A percentile compares a stretch with the other conserved stretches of the same genome.
Evolutionary conservation across 2,888 invertebrate species (phyloP).

Genomic region (Mesorhabditis sp.): DNA sequence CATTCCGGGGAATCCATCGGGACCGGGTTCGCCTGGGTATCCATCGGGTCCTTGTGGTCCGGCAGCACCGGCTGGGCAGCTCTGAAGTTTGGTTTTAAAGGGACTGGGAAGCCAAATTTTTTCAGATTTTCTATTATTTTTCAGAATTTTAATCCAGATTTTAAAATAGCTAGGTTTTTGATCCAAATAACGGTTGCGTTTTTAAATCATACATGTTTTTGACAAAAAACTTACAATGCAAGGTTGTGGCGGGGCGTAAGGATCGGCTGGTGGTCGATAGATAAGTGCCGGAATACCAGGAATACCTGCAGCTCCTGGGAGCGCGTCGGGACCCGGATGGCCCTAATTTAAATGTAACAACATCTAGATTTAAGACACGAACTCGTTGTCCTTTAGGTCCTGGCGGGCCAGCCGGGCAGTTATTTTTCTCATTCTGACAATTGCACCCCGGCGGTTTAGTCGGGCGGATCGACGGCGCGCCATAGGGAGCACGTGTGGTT

Average conservation of each 20-base stretch:
- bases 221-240: background rate
- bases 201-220: background rate
- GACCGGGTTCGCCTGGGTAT: background rate
- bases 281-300: background rate
- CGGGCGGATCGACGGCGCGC: slow-evolving; percentile 3
- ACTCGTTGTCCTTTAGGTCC: background rate
- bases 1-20: background rate
- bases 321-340: background rate
- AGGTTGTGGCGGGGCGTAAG: background rate
- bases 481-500: background rate
- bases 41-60: background rate
- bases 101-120: too few relatives aligned
- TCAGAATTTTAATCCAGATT: too few relatives aligned
- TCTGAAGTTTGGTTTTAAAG: background rate
- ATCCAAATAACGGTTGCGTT: too few relatives aligned
- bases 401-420: slow-evolving; percentile 6
- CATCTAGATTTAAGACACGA: background rate
- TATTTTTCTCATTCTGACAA: background rate
- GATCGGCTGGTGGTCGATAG: background rate
- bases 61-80: background rate
- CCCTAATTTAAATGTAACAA: background rate
- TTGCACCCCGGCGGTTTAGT: background rate
- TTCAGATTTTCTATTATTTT: too few relatives aligned
- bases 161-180: too few relatives aligned
- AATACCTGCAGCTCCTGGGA: background rate